Evolutionary conservation across 2,888 invertebrate genomes (phyloP), one percentile per base, ranked within the genome.

Genomic region (Punctoribates punctum): DNA sequence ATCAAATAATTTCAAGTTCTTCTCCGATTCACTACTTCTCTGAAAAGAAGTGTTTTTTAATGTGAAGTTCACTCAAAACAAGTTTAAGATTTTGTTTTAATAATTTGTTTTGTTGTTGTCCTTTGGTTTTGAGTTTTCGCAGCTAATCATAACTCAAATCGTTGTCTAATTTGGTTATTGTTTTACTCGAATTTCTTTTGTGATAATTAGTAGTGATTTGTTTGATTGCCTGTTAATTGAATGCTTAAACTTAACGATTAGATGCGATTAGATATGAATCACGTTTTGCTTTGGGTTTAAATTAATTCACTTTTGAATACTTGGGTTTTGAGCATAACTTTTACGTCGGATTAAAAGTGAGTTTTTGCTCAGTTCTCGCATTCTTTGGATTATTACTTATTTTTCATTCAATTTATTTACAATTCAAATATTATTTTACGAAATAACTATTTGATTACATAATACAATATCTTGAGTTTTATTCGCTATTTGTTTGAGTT

Each of bases 251-350:
- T 13, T 9, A 60, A 5, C 27, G 60, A 60, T 60, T 60, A 3
- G 60, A 27, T 60, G 5, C 27, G 29, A 60, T 60, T 60, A 60
- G 60, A 60, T 60, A 60, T 60, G 60, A 60, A 60, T 27, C 60
- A 60, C 60, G 60, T 60, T 60, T 60, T 29, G 27, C 1, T n/a
- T n/a, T n/a, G n/a, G n/a, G n/a, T n/a, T n/a, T n/a, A n/a, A n/a
- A 57, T 57, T 57, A 57, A 57, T 57, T 57, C 4, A 20, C n/a
- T 51, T 17, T 20, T 51, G 4, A 51, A 17, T 57, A 42, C 42
- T 42, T 13, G 42, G 1, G 11, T 42, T 42, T 8, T 42, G 13
- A 13, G 13, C 6, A 42, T 1, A 42, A 42, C 11, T 13, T 42
- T 42, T 13, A 13, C 42, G 11, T 42, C 11, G 42, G 42, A 5